A percentile compares a stretch with the other conserved stretches of the same genome.
phyloP scores from a whole-genome alignment of 2,888 invertebrate genomes.

The Drosophila siamana region DNA sequence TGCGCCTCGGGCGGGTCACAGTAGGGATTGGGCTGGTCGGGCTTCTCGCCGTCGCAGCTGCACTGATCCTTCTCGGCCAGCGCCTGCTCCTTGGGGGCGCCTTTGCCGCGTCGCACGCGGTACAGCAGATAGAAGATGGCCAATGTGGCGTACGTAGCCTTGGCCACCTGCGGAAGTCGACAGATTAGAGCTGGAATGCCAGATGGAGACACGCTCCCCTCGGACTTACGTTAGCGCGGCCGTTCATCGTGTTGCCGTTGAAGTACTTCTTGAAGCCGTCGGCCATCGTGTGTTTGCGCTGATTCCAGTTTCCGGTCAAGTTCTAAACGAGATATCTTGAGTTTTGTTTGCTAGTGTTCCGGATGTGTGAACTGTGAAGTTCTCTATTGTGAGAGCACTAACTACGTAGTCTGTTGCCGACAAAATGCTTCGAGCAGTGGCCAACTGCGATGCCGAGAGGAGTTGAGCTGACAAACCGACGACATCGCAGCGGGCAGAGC shows the following conservation, averaged over 20 bases:
- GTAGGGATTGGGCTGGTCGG: neutral
- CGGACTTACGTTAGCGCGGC: conserved; percentile 61
- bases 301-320: conserved; percentile 15
- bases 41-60: conserved; percentile 34
- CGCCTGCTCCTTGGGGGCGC: conserved; percentile 1
- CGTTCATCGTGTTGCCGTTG: conserved; percentile 48
- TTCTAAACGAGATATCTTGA: neutral
- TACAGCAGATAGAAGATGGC: conserved; percentile 72
- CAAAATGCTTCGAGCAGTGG: neutral
- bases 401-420: neutral
- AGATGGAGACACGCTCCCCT: too few species aligned
- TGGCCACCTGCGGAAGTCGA: conserved; percentile 60
- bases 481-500: too few species aligned
- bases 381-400: conserved; percentile 2
- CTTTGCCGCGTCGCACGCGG: conserved; percentile 46
- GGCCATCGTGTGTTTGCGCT: conserved; percentile 37
- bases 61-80: conserved; percentile 27
- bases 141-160: conserved; percentile 74
- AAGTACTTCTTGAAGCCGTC: conserved; percentile 62
- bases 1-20: conserved; percentile 3
- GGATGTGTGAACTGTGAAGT: conserved; percentile 5
- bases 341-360: neutral
- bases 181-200: too few species aligned
- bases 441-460: conserved; percentile 13
- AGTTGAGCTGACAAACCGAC: neutral